Base-by-base conservation (phyloP, 2,797 vertebrate species). In the Muraenolepis orangiensis region DNA sequence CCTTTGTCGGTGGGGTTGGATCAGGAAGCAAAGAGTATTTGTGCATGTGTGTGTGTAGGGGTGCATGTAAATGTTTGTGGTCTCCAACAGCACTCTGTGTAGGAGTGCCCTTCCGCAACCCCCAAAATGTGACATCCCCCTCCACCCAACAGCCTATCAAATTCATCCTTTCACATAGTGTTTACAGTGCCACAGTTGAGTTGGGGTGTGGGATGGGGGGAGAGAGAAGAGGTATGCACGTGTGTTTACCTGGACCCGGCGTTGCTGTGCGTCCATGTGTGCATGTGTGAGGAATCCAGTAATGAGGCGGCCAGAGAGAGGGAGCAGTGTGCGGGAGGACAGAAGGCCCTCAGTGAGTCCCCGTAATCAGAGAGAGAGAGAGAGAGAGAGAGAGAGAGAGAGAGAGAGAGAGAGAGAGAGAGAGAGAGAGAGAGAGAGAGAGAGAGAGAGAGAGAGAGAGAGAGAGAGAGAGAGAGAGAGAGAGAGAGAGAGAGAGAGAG, bases 351-450 rank as follows among this genome's bases (percentile, higher is more conserved):
- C 86, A 90, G 85, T 90, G 85, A 82, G 84, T 79, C 57, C 26
- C 79, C 77, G 92, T 91, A 92, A 93, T 91, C 87, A 86, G 90
- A 93, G 90, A 90, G 87, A 81, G 61, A 28, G 51, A 57, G 51
- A 57, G 38, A 34, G 32, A 34, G 32, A 34, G 32, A 34, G 32
- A 34, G 32, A 34, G 32, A 34, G 32, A 34, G 32, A 34, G 32
- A 34, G 32, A 34, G 86, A 90, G 87, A 81, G 51, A 26, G 32
- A 34, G 32, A 34, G 32, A 34, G 32, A 34, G 32, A 34, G 32
- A 34, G 32, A n/a, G 32, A 34, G 32, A 34, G 32, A 34, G 32
- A 90, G 87, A 81, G 57, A 26, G 81, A 84, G 86, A 75, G 80
- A n/a, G 86, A 84, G 87, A 91, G 32, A 90, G 87, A 81, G 57